Percentiles rank a stretch among this genome's conserved stretches.
These are phyloP conservation scores for Thalassophryne amazonica DNA, from an alignment of 2,797 vertebrate genomes.

Conservation along the genomic window DNA sequence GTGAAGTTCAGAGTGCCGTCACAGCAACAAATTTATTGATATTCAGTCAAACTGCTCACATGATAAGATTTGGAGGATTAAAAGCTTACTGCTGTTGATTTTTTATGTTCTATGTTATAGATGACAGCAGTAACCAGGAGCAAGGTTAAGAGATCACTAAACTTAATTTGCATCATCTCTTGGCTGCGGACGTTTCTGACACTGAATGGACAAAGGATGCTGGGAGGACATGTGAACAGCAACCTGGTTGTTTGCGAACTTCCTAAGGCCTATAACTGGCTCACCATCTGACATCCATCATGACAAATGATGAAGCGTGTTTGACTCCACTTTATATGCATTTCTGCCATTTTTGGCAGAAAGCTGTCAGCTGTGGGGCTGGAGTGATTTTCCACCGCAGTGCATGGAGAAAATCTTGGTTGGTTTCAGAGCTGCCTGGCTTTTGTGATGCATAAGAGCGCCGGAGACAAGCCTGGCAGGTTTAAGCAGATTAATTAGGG, in stretches of 20 bases:
- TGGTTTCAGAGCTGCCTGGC: constrained; percentile 61
- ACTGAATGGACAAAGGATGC: constrained; percentile 18
- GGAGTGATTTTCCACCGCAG: constrained; percentile 63
- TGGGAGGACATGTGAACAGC: constrained; percentile 33
- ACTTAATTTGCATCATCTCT: constrained; percentile 42
- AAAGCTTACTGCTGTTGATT: too few species aligned
- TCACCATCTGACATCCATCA: constrained; percentile 43
- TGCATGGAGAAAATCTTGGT: constrained; percentile 69
- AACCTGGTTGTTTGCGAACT: constrained; percentile 38
- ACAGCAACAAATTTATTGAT: too few species aligned
- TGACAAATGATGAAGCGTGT: constrained; percentile 51
- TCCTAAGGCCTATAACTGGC: constrained; percentile 41
- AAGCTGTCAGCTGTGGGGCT: constrained; percentile 64
- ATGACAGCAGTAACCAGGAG: constrained; percentile 32
- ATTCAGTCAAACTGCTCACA: too few species aligned
- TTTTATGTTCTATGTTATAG: constrained; percentile 25
- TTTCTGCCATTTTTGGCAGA: constrained; percentile 63
- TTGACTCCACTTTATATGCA: constrained; percentile 50
- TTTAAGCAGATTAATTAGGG: constrained; percentile 81
- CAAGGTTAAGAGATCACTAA: constrained; percentile 48
- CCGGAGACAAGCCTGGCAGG: constrained; percentile 69
- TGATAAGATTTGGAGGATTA: too few species aligned
- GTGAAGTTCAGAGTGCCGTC: too few species aligned
- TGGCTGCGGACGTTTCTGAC: constrained; percentile 10
- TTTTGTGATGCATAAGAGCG: constrained; percentile 71